Base-by-base conservation (phyloP, 2,113 vertebrate genomes). In the Kryptolebias marmoratus region DNA sequence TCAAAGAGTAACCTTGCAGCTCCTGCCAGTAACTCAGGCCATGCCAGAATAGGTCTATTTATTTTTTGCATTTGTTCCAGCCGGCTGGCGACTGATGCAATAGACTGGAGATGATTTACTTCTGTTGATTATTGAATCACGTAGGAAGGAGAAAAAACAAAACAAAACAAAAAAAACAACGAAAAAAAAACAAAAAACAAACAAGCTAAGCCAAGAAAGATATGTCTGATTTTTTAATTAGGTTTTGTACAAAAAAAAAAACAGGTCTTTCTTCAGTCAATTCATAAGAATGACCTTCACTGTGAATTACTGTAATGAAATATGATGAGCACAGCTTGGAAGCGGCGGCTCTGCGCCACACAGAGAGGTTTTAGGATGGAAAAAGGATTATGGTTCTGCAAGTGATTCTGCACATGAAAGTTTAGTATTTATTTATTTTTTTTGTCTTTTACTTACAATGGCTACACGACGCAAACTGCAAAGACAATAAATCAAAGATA, bases 241-340 rank as follows among this genome's bases (percentile, higher is more conserved):
- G 79, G 81, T 90, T 84, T 78, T 68, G 66, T 22, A 22, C 22
- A 22, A 89, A 55, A 79, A 91, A 39, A 89, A 90, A 80, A 1
- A 0, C 57, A 13, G 71, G 60, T 85, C 81, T 82, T 87, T 89
- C 77, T 86, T 81, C 75, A 77, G 64, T 86, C 85, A 79, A 82
- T 91, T 93, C 75, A 86, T 88, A 87, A 88, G 84, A 89, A 88
- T 85, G 80, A 90, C 89, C 86, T 92, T 90, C 72, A 78, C 70
- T 85, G 78, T 79, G 76, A 91, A 90, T 91, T 88, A 84, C 14
- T 42, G 55, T 85, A 89, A 89, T 91, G 75, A 89, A 88, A 87
- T 80, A 88, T 87, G 90, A 90, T 73, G 73, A 85, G 65, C 71
- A 73, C 65, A 80, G 80, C 86, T 74, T 75, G 79, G 47, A n/a